phyloP scores from a whole-genome alignment of 2,888 invertebrate genomes.

The Eristalis pertinax region DNA sequence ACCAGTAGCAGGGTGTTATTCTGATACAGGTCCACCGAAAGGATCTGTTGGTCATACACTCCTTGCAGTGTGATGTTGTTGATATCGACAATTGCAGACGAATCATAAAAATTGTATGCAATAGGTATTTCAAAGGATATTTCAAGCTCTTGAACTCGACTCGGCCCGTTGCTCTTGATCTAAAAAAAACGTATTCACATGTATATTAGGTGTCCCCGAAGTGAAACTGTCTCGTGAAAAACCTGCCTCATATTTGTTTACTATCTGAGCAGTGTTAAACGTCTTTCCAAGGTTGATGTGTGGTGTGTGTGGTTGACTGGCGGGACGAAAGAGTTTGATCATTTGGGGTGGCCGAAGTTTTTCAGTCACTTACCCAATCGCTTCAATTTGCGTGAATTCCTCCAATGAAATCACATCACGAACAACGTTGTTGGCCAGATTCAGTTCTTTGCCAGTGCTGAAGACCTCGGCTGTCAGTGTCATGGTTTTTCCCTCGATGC shows the following conservation, averaged over 20 bases:
- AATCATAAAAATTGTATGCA: constrained; percentile 77
- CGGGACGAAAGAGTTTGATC: not conserved
- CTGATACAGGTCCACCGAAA: constrained; percentile 77
- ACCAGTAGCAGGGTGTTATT: constrained; percentile 78
- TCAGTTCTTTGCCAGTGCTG: constrained; percentile 79
- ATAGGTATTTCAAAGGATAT: constrained; percentile 79
- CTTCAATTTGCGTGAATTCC: constrained; percentile 80
- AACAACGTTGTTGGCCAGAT: constrained; percentile 76
- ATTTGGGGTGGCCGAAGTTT: not conserved
- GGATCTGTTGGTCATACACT: constrained; percentile 77
- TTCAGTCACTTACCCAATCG: constrained; percentile 77
- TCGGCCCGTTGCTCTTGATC: constrained; percentile 81
- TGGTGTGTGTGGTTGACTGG: constrained; percentile 76
- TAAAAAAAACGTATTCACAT: constrained; percentile 22
- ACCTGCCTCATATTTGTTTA: constrained; percentile 78
- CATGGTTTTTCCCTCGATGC: constrained; percentile 77
- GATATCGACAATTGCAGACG: constrained; percentile 77
- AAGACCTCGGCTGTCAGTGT: constrained; percentile 79
- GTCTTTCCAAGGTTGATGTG: constrained; percentile 79
- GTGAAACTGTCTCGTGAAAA: no score
- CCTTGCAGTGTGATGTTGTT: constrained; percentile 78
- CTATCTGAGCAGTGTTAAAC: constrained; percentile 76
- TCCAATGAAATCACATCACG: constrained; percentile 76
- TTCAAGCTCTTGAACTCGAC: constrained; percentile 78
- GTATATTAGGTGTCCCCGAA: not conserved